phyloP scores from a whole-genome alignment of 2,797 vertebrate genomes.

The Danio aesculapii region DNA sequence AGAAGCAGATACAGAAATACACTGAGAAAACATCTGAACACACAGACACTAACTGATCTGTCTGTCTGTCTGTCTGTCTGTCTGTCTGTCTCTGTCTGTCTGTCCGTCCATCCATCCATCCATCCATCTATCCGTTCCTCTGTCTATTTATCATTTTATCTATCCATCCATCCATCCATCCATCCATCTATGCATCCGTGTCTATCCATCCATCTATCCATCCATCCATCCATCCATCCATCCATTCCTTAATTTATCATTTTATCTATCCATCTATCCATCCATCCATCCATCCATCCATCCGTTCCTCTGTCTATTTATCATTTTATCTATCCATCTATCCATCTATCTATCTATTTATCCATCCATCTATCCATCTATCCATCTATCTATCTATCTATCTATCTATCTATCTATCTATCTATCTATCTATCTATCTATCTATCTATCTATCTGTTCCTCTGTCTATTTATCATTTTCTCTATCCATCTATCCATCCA shows the following conservation, averaged over 20 bases:
- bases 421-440: too few species aligned
- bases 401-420: neutral
- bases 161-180: neutral
- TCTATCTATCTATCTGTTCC: too few species aligned
- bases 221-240: neutral
- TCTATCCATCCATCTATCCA: neutral
- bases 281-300: neutral
- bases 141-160: neutral
- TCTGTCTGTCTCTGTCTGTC: too few species aligned
- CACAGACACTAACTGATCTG: slow-evolving; percentile 28
- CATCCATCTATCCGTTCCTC: too few species aligned
- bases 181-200: neutral
- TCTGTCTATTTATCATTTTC: too few species aligned
- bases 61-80: neutral
- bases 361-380: neutral
- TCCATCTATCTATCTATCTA: neutral
- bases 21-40: slow-evolving; percentile 42
- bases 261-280: too few species aligned
- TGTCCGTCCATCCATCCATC: neutral
- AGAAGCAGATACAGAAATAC: slow-evolving; percentile 34
- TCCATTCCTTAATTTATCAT: neutral
- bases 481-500: too few species aligned
- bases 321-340: neutral
- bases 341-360: too few species aligned
- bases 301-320: neutral